Evolutionary conservation across 1,140 invertebrate genomes (phyloP), one percentile per base, ranked within the genome.

Genomic region (Apis dorsata): DNA sequence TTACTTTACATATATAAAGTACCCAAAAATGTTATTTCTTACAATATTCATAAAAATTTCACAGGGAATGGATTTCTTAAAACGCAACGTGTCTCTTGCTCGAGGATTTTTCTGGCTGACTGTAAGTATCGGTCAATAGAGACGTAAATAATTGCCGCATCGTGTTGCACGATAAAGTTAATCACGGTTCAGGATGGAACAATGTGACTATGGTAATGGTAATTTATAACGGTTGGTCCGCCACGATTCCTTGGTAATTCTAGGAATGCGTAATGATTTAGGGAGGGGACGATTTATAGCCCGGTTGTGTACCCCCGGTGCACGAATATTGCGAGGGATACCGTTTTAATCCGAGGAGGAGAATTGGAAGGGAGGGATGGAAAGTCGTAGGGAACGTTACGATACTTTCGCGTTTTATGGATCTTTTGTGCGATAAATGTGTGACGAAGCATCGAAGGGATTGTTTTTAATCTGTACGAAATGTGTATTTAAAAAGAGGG

Each of bases 191-290:
- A 13, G 10, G 24, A n/a, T 57, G 34, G 53, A 34, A 72, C 70
- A 72, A 57, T 34, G 53, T 72, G 19, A 72, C 51, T 51, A 57
- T 13, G 21, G 24, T 57, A 57, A 72, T 72, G 53, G 53, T 55
- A 72, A 72, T 72, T 72, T 72, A 72, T 49, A 72, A 69, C 66
- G 66, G 21, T 34, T 8, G 19, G 66, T 13, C 13, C 21, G 44
- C 44, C 11, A 8, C 44, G 34, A 19, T 12, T 69, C 66, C 66
- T 69, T 69, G 66, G 66, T n/a, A 69, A 69, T 69, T 28, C 70
- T 57, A 17, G 70, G 19, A 72, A 72, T 72, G 53, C n/a, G 53
- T 57, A 12, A 72, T 72, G 53, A 72, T 72, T 72, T 72, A 72
- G 34, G 34, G 51, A 51, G 66, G 12, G 12, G 5, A 9, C 4